A percentile compares a stretch with the other conserved stretches of the same genome.
Conservation (phyloP, 1,140 invertebrate genomes). For the Sinella curviseta region DNA sequence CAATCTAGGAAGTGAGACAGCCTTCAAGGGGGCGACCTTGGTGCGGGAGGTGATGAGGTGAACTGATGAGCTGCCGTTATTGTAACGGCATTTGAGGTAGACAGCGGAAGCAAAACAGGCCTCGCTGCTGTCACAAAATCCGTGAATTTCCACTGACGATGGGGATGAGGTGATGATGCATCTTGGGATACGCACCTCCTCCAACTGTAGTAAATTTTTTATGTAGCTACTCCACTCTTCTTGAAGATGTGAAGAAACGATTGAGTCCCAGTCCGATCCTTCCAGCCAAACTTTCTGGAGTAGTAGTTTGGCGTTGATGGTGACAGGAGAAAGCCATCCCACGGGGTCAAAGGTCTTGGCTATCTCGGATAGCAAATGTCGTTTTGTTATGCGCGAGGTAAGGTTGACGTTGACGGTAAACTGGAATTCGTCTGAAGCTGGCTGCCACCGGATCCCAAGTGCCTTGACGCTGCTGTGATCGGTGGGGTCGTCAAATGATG, state of each 20-base stretch:
- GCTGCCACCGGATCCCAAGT: conserved; percentile 41
- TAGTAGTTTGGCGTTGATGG: conserved; percentile 53
- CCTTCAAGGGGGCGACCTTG: conserved; percentile 27
- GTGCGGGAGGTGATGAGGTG: conserved; percentile 1
- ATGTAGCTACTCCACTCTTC: neutral
- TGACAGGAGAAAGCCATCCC: conserved; percentile 53
- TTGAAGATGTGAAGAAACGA: too few relatives aligned
- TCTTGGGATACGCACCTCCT: neutral
- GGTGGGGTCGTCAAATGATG: neutral
- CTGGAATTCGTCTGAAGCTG: conserved; percentile 21
- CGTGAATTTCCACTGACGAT: conserved; percentile 43
- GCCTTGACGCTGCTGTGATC: neutral
- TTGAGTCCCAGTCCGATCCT: neutral
- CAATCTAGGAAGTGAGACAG: conserved; percentile 17
- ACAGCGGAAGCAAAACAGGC: conserved; percentile 49
- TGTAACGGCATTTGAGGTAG: conserved; percentile 28
- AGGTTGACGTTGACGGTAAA: neutral
- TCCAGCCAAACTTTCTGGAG: conserved; percentile 53
- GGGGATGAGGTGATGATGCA: neutral
- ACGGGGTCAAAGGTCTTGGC: conserved; percentile 54
- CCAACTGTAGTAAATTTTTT: neutral
- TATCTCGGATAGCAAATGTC: conserved; percentile 49
- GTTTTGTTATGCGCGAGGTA: conserved; percentile 37
- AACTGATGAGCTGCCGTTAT: too few relatives aligned
- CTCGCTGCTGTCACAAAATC: conserved; percentile 52